Evolutionary conservation across 2,888 invertebrate species (phyloP), one percentile per base, ranked within the genome.

Genomic region (Apeira syringaria): DNA sequence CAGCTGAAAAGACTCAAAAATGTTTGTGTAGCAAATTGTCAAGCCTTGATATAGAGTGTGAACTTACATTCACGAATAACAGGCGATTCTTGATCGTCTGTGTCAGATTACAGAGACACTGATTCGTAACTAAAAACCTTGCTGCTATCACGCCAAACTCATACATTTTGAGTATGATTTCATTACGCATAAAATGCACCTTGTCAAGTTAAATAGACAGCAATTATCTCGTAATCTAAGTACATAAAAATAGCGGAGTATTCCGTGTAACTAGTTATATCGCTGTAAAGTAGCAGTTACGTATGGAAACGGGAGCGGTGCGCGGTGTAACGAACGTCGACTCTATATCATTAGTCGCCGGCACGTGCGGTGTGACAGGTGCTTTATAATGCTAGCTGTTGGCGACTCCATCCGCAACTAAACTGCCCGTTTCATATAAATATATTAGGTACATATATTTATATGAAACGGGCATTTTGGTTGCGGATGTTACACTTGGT

Each of bases 361-460:
- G 70, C 77, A 74, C 78, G 74, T 69, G 76, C 71, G 49, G 50
- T 52, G 54, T 44, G 63, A 61, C 68, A 67, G 64, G 67, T 68
- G 71, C 53, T 50, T 45, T 28, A 46, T 45, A 50, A 17, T 17
- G 15, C 39, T 42, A 34, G 33, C 50, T 47, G 39, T 32, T 30
- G 29, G 20, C 30, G 33, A 50, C 37, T 47, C 46, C 41, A 49
- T 51, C 40, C 27, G 35, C 35, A 26, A 18, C 32, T 34, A 10
- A 29, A 35, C 33, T 50, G 36, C 34, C 41, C 30, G 31, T 35
- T 37, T 15, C 6, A 9, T 3, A 11, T 2, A 15, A 4, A n/a
- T n/a, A n/a, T n/a, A n/a, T n/a, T n/a, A n/a, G n/a, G n/a, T n/a
- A n/a, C n/a, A n/a, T n/a, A n/a, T n/a, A n/a, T n/a, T n/a, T n/a